These are phyloP conservation scores for Saguinus imperator DNA, from an alignment of 2,113 vertebrate species.

Conservation along the genomic window DNA sequence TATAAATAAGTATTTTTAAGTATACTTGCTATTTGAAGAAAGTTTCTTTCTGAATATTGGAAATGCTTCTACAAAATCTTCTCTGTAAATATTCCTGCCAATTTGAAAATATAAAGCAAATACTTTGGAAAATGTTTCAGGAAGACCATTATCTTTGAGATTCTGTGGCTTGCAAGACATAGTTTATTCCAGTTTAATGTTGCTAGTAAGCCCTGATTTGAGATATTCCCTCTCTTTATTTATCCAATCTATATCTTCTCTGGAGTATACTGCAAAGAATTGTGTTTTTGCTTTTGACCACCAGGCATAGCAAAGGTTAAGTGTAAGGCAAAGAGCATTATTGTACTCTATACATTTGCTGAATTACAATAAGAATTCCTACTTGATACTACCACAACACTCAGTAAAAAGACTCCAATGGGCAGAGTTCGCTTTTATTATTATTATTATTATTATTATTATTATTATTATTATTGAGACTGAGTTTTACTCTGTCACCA, in stretches of 20 bases:
- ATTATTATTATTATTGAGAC: too few relatives aligned
- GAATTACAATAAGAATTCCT: neutral
- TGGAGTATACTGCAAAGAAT: neutral
- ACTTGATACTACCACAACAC: neutral
- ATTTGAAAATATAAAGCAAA: neutral
- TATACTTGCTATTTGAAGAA: neutral
- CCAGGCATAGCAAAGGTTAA: neutral
- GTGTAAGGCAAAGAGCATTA: fast-evolving
- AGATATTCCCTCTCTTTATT: neutral
- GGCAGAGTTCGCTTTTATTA: neutral
- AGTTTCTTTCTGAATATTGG: neutral
- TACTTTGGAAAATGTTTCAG: neutral
- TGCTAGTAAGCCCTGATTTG: neutral
- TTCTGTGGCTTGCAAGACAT: neutral
- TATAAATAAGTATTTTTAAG: neutral
- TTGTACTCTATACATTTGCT: neutral
- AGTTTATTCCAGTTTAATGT: neutral
- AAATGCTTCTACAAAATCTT: neutral
- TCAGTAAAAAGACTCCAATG: neutral
- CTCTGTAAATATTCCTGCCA: neutral
- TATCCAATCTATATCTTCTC: neutral
- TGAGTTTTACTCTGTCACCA: too few relatives aligned
- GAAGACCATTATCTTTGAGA: neutral
- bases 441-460: too few relatives aligned
- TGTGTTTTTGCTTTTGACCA: neutral